Evolutionary conservation across 2,113 vertebrate genomes (phyloP), one percentile per base, ranked within the genome.

Genomic region (Theristicus caerulescens): DNA sequence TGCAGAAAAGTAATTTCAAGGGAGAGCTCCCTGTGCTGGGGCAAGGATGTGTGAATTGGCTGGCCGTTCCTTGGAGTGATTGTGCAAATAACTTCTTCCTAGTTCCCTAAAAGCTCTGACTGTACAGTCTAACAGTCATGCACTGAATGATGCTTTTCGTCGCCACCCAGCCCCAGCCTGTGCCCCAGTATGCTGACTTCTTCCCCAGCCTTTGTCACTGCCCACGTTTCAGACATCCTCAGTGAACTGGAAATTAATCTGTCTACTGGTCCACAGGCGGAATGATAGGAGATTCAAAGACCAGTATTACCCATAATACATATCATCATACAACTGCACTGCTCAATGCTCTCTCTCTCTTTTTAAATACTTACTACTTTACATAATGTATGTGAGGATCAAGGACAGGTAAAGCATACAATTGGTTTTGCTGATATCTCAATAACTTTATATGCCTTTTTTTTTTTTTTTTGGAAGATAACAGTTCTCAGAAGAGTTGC

Each of bases 101-200:
- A 44, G 24, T 52, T 73, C 29, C 47, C 42, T 88, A 62, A 62
- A 96, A 81, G 32, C 29, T 73, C 55, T 52, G 36, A 80, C 46
- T 74, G 32, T 70, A 38, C 21, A 36, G 17, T 52, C 16, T 69
- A 69, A 86, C 11, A 78, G 42, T 52, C 47, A 71, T 3, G 6
- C 42, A 89, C n/a, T 4, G 4, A 83, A 59, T 0, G 0, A 70
- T 29, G 29, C n/a, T 25, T 52, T 67, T 85, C 51, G n/a, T 78
- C 32, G 52, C 19, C 14, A 14, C 25, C 36, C 1, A 0, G 36
- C 7, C 64, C 34, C 59, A 80, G 20, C 7, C 38, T 78, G 51
- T 31, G 34, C 16, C 13, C 64, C 69, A 36, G 18, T 15, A n/a
- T 4, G 31, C 44, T 52, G 44, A n/a, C 31, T 71, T 52, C 52